A percentile compares a stretch with the other conserved stretches of the same genome.
Evolutionary conservation across 2,888 invertebrate genomes (phyloP).

Genomic region (Vannuccia rotundouncinata): DNA sequence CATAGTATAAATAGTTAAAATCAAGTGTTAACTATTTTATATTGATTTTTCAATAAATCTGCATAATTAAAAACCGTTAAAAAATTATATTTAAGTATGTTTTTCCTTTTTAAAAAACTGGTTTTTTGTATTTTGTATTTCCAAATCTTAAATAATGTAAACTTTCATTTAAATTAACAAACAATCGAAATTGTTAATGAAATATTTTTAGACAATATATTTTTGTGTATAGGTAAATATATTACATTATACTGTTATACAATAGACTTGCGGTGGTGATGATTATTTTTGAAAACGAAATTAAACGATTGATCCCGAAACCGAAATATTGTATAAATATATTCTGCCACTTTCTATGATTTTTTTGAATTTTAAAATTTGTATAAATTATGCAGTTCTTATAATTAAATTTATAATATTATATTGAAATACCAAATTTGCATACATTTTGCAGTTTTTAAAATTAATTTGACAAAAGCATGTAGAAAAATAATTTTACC

Average conservation of each 20-base stretch:
- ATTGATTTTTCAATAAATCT: no score
- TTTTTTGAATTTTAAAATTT: slow-evolving; percentile 4
- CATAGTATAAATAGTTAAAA: no score
- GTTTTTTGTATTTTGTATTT: no score
- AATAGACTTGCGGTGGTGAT: slow-evolving; percentile 15
- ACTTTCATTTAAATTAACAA: no score
- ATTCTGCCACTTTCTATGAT: slow-evolving; percentile 4
- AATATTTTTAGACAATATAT: no score
- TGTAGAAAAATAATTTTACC: slow-evolving; percentile 6
- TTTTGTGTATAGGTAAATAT: no score
- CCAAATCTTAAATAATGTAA: no score
- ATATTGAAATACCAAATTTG: slow-evolving; percentile 4
- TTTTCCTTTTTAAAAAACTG: no score
- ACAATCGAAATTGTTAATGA: no score
- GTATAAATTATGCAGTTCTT: background rate
- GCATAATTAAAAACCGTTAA: no score
- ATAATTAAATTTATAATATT: background rate
- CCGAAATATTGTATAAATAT: background rate
- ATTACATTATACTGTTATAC: slow-evolving; percentile 26
- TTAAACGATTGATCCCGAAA: slow-evolving; percentile 5
- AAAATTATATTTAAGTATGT: no score
- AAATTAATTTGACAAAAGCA: background rate
- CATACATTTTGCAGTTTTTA: background rate
- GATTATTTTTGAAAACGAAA: slow-evolving; percentile 17
- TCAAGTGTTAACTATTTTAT: no score